Evolutionary conservation across 2,888 invertebrate species (phyloP), one percentile per base, ranked within the genome.

Genomic region (Taphrorychus bicolor): DNA sequence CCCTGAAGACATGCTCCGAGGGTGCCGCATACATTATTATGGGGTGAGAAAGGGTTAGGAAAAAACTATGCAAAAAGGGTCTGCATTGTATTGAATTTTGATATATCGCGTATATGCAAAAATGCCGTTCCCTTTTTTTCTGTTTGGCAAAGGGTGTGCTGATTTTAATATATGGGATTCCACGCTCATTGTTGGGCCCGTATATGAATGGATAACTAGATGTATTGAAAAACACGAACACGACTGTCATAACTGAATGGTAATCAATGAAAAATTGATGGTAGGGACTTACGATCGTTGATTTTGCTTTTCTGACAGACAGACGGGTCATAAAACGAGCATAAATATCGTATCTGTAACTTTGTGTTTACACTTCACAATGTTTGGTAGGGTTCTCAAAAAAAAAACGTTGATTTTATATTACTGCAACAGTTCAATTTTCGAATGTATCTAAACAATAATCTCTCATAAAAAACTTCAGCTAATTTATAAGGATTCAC

Each of bases 121-220:
- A 76, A 68, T 71, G 59, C 41, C 45, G 58, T 65, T 54, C 59
- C 67, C 71, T 72, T 70, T 72, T 73, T 72, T 68, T 70, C 71
- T 72, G 65, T 69, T 71, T 71, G 71, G 73, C 51, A 71, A 75
- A 76, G 77, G 77, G 70, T 71, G 71, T 61, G 57, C 66, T 67
- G 69, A 69, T 70, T 70, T 77, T 78, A 79, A 81, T 81, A 80
- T 80, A 80, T 80, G 80, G 78, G 78, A 80, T 81, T 79, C 74
- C 42, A 76, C 76, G 79, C 78, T 78, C 56, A 70, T 80, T 81
- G 81, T 76, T 72, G 23, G 61, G 75, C 73, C 70, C 77, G 75
- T 78, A 68, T 69, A 81, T 82, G 82, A 82, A 82, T 82, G 82
- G 80, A 77, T 83, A 83, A 83, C 83, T 82, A 83, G 83, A 81